Conservation (phyloP, 1,140 invertebrate genomes). For the Leptonema lineaticorne region DNA sequence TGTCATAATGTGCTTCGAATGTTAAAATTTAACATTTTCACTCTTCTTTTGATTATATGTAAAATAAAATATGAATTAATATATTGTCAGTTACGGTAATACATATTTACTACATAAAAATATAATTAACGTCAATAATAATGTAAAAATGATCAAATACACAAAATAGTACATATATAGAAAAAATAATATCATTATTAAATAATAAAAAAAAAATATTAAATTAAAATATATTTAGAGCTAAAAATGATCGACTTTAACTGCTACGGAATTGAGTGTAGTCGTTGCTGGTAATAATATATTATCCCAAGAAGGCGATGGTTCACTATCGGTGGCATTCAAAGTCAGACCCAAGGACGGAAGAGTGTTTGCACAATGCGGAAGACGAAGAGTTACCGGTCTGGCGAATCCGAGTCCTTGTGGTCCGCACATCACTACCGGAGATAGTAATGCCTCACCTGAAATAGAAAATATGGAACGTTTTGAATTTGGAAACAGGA, state of each 20-base stretch:
- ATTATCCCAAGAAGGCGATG: conserved; percentile 69
- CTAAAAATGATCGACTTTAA: conserved; percentile 88
- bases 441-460: conserved; percentile 92
- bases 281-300: conserved; percentile 74
- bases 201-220: too few species aligned
- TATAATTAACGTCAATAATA: too few species aligned
- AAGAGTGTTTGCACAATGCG: conserved; percentile 72
- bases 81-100: too few species aligned
- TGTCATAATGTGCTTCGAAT: too few species aligned
- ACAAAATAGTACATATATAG: too few species aligned
- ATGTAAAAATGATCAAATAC: too few species aligned
- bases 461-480: conserved; percentile 38
- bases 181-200: too few species aligned
- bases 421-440: conserved; percentile 93
- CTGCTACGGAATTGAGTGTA: conserved; percentile 80
- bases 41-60: too few species aligned
- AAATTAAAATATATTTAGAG: too few species aligned
- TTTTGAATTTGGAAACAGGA: not conserved
- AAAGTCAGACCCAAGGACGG: conserved; percentile 69
- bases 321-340: conserved; percentile 80
- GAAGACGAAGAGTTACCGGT: conserved; percentile 83
- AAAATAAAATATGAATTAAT: too few species aligned
- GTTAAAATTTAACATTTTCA: too few species aligned
- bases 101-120: too few species aligned
- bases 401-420: conserved; percentile 84